Evolutionary conservation across 92 coral and sea anemone genomes (phyloP), one percentile per base, ranked within the genome.

Genomic region (Metridium senile): DNA sequence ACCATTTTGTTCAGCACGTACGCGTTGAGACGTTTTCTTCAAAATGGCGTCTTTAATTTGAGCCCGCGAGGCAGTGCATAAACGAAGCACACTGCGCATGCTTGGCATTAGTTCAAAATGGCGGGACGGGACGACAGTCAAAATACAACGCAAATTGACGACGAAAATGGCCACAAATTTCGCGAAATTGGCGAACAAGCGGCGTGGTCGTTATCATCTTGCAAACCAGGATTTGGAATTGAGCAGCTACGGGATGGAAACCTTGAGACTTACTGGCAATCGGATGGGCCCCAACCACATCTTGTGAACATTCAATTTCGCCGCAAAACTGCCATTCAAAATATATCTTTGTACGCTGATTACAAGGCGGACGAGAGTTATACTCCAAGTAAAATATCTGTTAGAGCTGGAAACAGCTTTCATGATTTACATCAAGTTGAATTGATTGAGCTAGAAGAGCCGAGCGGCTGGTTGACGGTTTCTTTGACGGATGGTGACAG

Each of bases 271-370:
- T 95, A 95, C 66, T 95, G 99, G 99, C 99, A 95, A 74, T 93
- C 98, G n/a, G 99, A 95, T 78, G 99, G 99, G 1, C 98, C 99
- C 0, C 99, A 95, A 73, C 99, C 99, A 1, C 99, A 95, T 67
- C 85, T 93, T 54, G 90, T 95, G n/a, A 95, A 90, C 80, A 87
- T 95, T 54, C 97, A 95, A 53, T 95, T 95, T 78, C 90, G 93
- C 0, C 94, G 99, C 16, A 95, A 95, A 61, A 95, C 99, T 46
- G 89, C 97, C 9, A 87, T 95, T 26, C 91, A 95, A 66, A 95
- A 95, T 80, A 85, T 95, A 43, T 92, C 93, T 26, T 68, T 95
- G 54, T 95, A 89, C 77, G 97, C 95, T 0, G 99, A 95, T 65
- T 95, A 92, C 87, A 95, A 95, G 67, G 90, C 97, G 11, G 99